Base-by-base conservation (phyloP, 1,140 invertebrate genomes). In the Sarcophaga bullata region DNA sequence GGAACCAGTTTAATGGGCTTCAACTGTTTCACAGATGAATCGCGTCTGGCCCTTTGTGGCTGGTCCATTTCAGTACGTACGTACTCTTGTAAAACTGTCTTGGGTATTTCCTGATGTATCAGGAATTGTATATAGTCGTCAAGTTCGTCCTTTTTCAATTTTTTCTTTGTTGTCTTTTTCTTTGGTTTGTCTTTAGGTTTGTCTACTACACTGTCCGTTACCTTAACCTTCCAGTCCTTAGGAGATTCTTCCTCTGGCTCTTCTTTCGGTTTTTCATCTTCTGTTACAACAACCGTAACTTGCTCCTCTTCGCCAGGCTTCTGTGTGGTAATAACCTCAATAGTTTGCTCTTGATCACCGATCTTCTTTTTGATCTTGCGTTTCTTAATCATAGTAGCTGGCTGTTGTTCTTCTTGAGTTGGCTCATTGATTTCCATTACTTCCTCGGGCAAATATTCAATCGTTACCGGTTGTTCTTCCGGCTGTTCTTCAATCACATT, bases 101-200 rank as follows among this genome's bases (percentile, higher is more conserved):
- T 90, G 7, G 86, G 87, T 84, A 90, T 87, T 86, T 92, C 90
- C 73, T 87, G 86, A 75, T 90, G 86, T 78, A 89, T 89, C 0
- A 90, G 82, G 54, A 87, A 88, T 81, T 89, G 87, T 52, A 90
- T 89, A n/a, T 90, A 90, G 15, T 90, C 89, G 83, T 90, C 88
- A 80, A 90, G 80, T 37, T 90, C 89, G 83, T 90, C 85, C 17
- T 86, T 85, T 62, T 89, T 89, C 6, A 85, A 46, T 8, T 88
- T 84, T 47, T 89, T 90, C 5, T 85, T 68, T 7, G 85, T 62
- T 50, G 86, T 85, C 54, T 85, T 88, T 78, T 87, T 81, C 62
- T 82, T 81, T 3, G 62, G n/a, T 8, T 80, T 81, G 11, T 81
- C 82, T 73, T 84, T 82, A 5, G 19, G 68, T 37, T 82, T 82